Evolutionary conservation across 2,888 invertebrate genomes (phyloP), one percentile per base, ranked within the genome.

Genomic region (Syrista parreyssii): DNA sequence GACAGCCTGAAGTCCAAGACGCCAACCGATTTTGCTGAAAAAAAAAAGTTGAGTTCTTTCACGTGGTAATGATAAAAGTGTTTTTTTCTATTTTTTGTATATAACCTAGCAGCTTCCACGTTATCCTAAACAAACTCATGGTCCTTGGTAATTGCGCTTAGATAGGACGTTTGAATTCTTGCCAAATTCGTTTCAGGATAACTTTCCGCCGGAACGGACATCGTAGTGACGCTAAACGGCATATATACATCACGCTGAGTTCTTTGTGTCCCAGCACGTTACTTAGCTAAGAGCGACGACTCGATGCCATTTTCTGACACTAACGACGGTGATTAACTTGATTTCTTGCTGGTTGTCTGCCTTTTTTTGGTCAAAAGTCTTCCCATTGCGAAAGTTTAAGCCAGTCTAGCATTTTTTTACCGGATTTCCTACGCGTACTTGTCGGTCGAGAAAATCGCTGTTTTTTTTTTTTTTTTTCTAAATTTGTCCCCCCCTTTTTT

Each of bases 1-100:
- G 68, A 97, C 95, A 55, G 96, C 95, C 92, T 97, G 97, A 34
- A 97, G 93, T 68, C 97, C 97, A 81, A 96, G 92, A 83, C 96
- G 94, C 97, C 97, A 97, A 68, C 96, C 95, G 77, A 96, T 94
- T 82, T 95, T 94, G 86, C 96, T 96, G 92, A 73, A 93, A 92
- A 76, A 40, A 15, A 40, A 40, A 15, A 69, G n/a, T 23, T 69
- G 4, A 1, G 11, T 69, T 69, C 12, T 15, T 69, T 69, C 32
- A 23, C 32, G 71, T 12, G 30, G n/a, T 11, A 1, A 69, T 4
- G 71, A 9, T 69, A 69, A 15, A 4, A 36, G 36, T 36, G 4
- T 15, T 15, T 40, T 40, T 15, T 40, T 40, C 40, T 15, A 15
- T 40, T 4, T 40, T 40, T 40, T 12, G 40, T 15, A 40, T 40